A percentile compares a stretch with the other conserved stretches of the same genome.
Evolutionary conservation across 1,140 invertebrate genomes (phyloP).

Genomic region (Drosophila bipectinata): DNA sequence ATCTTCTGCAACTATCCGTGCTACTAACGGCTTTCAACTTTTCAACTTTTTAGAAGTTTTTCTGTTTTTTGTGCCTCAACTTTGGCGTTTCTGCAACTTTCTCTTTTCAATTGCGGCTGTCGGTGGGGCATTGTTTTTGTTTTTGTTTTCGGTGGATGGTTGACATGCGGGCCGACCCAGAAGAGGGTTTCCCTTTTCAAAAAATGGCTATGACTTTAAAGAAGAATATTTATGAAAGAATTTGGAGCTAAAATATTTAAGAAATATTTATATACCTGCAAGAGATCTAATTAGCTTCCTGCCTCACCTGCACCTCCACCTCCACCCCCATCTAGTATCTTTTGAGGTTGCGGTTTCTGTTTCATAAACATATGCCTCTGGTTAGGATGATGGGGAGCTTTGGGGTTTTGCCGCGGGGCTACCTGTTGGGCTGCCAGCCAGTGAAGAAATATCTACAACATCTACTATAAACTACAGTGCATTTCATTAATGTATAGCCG

Average conservation of each 20-base stretch:
- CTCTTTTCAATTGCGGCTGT: slow-evolving; percentile 73
- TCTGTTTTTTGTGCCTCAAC: slow-evolving; percentile 14
- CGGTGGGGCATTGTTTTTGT: slow-evolving; percentile 28
- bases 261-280: background rate
- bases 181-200: slow-evolving; percentile 7
- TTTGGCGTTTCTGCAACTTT: slow-evolving; percentile 60
- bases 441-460: slow-evolving; percentile 23
- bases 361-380: background rate
- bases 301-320: slow-evolving; percentile 23
- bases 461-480: slow-evolving; percentile 8
- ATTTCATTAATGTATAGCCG: slow-evolving; percentile 10
- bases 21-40: slow-evolving; percentile 63
- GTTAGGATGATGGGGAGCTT: background rate
- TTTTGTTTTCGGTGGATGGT: slow-evolving; percentile 32
- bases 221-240: background rate
- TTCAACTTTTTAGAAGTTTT: slow-evolving; percentile 74
- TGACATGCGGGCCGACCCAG: slow-evolving; percentile 36
- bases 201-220: no score
- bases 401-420: slow-evolving; percentile 44
- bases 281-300: slow-evolving; percentile 57
- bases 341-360: slow-evolving; percentile 27
- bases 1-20: background rate
- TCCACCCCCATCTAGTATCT: background rate
- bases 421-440: slow-evolving; percentile 56
- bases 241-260: background rate